Conservation (phyloP, 2,113 vertebrate species). For the Cercopithecus mona region DNA sequence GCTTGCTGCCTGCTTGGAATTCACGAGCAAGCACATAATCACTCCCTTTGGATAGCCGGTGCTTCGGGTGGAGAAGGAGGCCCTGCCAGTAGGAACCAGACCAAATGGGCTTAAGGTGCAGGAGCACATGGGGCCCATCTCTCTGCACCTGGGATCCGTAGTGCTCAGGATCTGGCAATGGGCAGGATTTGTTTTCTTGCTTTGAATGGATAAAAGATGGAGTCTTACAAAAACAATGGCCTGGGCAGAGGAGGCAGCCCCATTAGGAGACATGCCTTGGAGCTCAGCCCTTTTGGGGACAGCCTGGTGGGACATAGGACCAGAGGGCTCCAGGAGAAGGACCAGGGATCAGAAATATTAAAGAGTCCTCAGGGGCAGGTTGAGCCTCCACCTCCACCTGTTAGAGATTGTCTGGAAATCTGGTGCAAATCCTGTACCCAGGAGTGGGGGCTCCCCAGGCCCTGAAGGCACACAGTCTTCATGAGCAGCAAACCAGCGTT, state of each 20-base stretch:
- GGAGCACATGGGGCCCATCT: fast-evolving
- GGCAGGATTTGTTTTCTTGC: background rate
- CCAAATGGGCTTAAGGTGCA: fast-evolving
- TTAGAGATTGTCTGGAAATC: fast-evolving
- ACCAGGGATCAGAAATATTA: fast-evolving
- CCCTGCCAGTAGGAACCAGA: fast-evolving
- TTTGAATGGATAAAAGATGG: background rate
- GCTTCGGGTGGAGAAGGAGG: background rate
- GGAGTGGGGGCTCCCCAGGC: fast-evolving
- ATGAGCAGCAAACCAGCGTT: background rate
- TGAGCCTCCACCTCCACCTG: fast-evolving
- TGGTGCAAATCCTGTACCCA: fast-evolving
- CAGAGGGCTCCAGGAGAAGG: too few relatives aligned
- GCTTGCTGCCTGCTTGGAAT: conserved; percentile 4
- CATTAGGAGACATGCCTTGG: fast-evolving
- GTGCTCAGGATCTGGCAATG: fast-evolving
- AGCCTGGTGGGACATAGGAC: fast-evolving
- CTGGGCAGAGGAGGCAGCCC: fast-evolving
- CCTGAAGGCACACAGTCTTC: fast-evolving
- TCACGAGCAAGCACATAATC: fast-evolving
- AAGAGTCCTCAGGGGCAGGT: fast-evolving
- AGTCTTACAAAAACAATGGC: background rate
- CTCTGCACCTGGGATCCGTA: fast-evolving
- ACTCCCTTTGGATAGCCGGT: fast-evolving
- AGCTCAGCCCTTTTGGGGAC: background rate